A percentile compares a stretch with the other conserved stretches of the same genome.
Evolutionary conservation across 2,113 vertebrate genomes (phyloP).

Genomic region (Gavialis gangeticus): DNA sequence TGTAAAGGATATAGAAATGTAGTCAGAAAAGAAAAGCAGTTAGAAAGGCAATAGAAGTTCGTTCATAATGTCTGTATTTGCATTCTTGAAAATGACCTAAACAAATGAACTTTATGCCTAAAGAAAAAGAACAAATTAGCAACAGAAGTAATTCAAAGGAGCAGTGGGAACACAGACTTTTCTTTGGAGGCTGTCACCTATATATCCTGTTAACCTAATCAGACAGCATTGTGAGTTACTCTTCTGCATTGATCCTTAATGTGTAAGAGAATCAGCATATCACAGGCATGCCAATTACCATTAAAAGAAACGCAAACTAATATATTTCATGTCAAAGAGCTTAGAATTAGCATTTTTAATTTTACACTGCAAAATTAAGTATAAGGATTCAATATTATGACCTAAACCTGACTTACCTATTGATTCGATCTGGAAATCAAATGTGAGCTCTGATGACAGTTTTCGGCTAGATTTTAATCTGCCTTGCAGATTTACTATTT

Average conservation of each 20-base stretch:
- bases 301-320: neutral
- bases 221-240: neutral
- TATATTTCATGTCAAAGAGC: neutral
- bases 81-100: neutral
- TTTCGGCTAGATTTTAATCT: slow-evolving; percentile 97
- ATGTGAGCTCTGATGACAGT: slow-evolving; percentile 95
- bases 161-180: neutral
- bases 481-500: slow-evolving; percentile 97
- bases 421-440: slow-evolving; percentile 97
- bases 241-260: neutral
- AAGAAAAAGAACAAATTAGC: neutral
- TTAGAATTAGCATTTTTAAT: neutral
- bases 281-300: neutral
- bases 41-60: neutral
- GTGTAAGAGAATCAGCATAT: no score
- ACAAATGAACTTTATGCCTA: neutral
- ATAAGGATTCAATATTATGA: neutral
- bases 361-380: neutral
- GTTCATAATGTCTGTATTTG: neutral
- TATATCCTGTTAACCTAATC: neutral
- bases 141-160: neutral
- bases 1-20: neutral
- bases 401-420: slow-evolving; percentile 85
- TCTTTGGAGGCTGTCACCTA: neutral
- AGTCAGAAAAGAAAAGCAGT: neutral